Conservation (phyloP, 2,113 vertebrate species). For the Blennius ocellaris region DNA sequence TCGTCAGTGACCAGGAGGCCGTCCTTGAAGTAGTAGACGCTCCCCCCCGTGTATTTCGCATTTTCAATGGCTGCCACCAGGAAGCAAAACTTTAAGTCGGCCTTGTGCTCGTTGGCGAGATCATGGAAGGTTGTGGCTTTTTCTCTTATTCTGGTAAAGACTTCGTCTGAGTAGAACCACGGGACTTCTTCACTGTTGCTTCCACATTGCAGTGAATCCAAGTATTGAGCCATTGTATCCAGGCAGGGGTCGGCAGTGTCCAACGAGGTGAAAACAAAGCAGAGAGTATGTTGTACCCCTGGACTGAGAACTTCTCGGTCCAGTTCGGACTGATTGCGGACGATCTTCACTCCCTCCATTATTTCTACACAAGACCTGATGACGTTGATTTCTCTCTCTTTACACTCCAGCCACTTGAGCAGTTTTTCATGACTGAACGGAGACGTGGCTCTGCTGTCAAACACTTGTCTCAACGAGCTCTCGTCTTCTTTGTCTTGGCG, state of each 20-base stretch:
- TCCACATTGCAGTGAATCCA: not conserved
- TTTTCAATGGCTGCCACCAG: not conserved
- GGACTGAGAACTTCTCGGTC: not conserved
- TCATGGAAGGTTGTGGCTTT: not conserved
- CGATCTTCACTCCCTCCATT: not conserved
- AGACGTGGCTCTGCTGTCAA: not conserved
- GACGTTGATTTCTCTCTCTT: not conserved
- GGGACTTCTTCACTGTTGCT: not conserved
- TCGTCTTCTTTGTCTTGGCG: not conserved
- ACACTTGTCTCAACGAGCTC: not conserved
- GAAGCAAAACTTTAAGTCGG: not conserved
- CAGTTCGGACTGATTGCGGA: not conserved
- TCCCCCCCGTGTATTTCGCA: not conserved
- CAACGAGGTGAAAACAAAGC: slow-evolving; percentile 5
- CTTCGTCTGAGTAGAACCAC: not conserved
- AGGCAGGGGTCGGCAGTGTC: not conserved
- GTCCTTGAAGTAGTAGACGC: slow-evolving; percentile 1
- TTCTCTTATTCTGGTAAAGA: not conserved
- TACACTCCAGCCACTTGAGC: not conserved
- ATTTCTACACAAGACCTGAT: not conserved
- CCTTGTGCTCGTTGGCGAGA: not conserved
- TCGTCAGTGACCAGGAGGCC: not conserved
- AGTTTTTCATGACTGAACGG: not conserved
- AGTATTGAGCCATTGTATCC: not conserved
- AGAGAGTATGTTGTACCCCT: not conserved